Conservation (phyloP, 1,140 invertebrate species). For the Mercenaria mercenaria region DNA sequence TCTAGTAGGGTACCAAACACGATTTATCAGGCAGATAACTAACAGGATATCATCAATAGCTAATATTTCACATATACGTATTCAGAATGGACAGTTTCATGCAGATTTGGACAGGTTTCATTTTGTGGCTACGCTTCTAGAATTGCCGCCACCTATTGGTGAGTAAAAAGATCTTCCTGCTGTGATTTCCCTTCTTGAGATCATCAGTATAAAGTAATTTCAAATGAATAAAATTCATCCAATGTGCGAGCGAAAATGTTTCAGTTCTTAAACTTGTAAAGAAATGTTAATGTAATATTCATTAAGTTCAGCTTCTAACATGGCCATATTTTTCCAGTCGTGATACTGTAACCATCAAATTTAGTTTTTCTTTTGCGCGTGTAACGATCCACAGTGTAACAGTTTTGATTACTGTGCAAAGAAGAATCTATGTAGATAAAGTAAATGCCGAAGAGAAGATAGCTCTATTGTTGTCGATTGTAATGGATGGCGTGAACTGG, state of each 20-base stretch:
- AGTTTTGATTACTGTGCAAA: constrained; percentile 60
- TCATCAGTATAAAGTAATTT: too few species aligned
- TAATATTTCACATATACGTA: constrained; percentile 42
- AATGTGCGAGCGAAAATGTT: too few species aligned
- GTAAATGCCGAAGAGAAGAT: constrained; percentile 52
- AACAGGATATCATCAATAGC: neutral
- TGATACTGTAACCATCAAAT: too few species aligned
- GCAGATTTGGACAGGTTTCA: neutral
- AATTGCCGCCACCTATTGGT: constrained; percentile 55
- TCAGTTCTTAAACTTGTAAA: too few species aligned
- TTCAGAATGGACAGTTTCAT: constrained; percentile 45
- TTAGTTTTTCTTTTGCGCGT: neutral
- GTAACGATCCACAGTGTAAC: constrained; percentile 51
- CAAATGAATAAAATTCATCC: too few species aligned
- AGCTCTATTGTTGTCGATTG: neutral
- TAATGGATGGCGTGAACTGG: constrained; percentile 39
- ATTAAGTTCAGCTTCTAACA: too few species aligned
- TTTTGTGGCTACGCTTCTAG: constrained; percentile 47
- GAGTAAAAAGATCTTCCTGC: too few species aligned
- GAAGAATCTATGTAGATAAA: constrained; percentile 34
- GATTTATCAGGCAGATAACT: constrained; percentile 7
- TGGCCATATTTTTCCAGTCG: too few species aligned
- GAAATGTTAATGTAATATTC: too few species aligned
- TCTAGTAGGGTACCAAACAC: constrained; percentile 32
- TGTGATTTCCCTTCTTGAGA: too few species aligned